phyloP scores from a whole-genome alignment of 2,888 invertebrate genomes.

The Cremastobaeus sp. region DNA sequence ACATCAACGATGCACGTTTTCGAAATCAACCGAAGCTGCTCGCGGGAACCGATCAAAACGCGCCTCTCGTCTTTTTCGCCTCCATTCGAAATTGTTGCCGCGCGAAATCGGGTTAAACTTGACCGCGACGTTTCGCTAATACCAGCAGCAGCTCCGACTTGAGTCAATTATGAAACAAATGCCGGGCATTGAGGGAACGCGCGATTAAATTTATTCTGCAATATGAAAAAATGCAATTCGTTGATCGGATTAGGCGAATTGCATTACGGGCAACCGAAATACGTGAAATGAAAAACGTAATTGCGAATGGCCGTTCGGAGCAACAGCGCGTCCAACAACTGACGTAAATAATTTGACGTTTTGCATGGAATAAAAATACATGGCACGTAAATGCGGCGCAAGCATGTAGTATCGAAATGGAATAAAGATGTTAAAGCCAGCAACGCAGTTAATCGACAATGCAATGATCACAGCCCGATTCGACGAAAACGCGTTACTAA shows the following conservation, averaged over 20 bases:
- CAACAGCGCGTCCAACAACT: slow-evolving; percentile 21
- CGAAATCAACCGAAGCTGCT: too few relatives aligned
- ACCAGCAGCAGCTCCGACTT: too few relatives aligned
- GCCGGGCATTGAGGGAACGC: not conserved
- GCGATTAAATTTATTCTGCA: not conserved
- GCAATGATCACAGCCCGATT: slow-evolving; percentile 46
- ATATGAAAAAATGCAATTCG: not conserved
- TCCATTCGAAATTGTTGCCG: too few relatives aligned
- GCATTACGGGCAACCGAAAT: too few relatives aligned
- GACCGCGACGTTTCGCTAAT: too few relatives aligned
- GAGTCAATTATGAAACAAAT: not conserved
- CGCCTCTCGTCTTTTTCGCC: too few relatives aligned
- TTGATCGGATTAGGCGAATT: too few relatives aligned
- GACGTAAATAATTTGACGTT: slow-evolving; percentile 48
- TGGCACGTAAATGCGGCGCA: slow-evolving; percentile 33
- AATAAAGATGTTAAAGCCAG: slow-evolving; percentile 50
- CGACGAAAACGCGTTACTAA: slow-evolving; percentile 39
- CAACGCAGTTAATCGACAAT: slow-evolving; percentile 43
- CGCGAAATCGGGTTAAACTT: too few relatives aligned
- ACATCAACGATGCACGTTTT: slow-evolving; percentile 8
- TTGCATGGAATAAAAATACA: slow-evolving; percentile 46
- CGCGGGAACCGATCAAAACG: too few relatives aligned
- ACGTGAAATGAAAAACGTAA: slow-evolving; percentile 15
- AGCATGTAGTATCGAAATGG: slow-evolving; percentile 40
- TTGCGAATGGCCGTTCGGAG: slow-evolving; percentile 10